phyloP scores from a whole-genome alignment of 2,113 vertebrate species.

The Odobenus rosmarus region DNA sequence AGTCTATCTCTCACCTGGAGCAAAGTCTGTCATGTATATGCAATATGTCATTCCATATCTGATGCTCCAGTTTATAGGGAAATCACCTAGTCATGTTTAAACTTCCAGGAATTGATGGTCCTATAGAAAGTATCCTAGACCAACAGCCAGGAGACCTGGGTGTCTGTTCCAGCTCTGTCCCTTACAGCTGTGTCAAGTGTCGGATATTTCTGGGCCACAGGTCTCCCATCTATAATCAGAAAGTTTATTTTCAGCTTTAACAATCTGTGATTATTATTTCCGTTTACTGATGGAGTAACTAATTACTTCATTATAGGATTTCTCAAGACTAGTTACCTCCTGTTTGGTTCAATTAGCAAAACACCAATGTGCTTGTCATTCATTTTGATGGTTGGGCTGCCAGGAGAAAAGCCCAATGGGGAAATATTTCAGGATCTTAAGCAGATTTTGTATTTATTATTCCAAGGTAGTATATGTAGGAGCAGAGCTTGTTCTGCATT shows the following conservation, averaged over 20 bases:
- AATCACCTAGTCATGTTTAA: neutral
- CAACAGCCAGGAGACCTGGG: neutral
- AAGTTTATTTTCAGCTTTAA: slow-evolving; percentile 71
- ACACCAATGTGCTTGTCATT: slow-evolving; percentile 73
- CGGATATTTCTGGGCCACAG: neutral
- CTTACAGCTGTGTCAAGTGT: neutral
- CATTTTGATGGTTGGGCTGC: slow-evolving; percentile 67
- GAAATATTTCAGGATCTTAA: slow-evolving; percentile 65
- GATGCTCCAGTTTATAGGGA: neutral
- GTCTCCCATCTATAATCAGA: slow-evolving; percentile 50
- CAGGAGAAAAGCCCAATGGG: slow-evolving; percentile 59
- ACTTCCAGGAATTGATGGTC: neutral
- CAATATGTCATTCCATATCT: neutral
- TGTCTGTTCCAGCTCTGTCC: neutral
- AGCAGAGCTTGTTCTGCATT: slow-evolving; percentile 68
- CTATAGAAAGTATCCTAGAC: neutral
- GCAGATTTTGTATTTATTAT: slow-evolving; percentile 76
- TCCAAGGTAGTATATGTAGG: slow-evolving; percentile 62
- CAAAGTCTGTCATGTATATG: accelerated
- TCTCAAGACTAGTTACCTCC: slow-evolving; percentile 82
- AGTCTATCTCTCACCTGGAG: neutral
- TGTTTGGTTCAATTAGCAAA: slow-evolving; percentile 80
- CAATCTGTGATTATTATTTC: slow-evolving; percentile 74
- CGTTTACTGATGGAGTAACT: slow-evolving; percentile 81
- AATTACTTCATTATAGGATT: slow-evolving; percentile 84